Evolutionary conservation across 2,113 vertebrate species (phyloP).

Genomic region (Rousettus leschenaultii): DNA sequence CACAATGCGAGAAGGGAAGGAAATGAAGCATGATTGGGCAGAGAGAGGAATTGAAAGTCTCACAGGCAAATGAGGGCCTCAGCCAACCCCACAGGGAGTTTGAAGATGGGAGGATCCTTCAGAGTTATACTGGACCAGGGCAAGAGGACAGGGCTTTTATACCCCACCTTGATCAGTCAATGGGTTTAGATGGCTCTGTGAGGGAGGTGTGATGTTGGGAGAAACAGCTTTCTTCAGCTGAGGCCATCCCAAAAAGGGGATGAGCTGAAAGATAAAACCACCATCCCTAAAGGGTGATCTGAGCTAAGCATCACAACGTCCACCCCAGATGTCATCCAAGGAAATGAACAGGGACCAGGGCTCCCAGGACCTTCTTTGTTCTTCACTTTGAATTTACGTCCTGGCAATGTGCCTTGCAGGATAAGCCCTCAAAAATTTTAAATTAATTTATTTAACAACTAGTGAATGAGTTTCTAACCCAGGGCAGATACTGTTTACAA

Average conservation of each 20-base stretch:
- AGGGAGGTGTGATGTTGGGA: background rate
- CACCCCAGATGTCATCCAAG: background rate
- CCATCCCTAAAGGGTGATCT: background rate
- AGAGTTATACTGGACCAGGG: background rate
- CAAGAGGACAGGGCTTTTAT: background rate
- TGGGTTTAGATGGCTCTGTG: background rate
- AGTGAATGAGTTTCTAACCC: background rate
- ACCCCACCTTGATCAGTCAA: too few species aligned
- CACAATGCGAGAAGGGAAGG: background rate
- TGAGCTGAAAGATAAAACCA: background rate
- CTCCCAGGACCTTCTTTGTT: background rate
- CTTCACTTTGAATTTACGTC: background rate
- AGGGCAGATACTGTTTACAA: background rate
- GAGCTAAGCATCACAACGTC: too few species aligned
- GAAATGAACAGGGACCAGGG: background rate
- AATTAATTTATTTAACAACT: background rate
- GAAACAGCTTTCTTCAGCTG: background rate
- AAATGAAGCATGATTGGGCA: background rate
- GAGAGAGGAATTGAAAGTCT: background rate
- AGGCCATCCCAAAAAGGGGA: background rate
- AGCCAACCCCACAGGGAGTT: background rate
- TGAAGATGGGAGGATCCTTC: background rate
- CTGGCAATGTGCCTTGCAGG: background rate
- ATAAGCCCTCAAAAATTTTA: background rate
- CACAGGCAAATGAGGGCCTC: background rate